Conservation (phyloP, 1,140 invertebrate genomes). For the Eupristina koningsbergeri region DNA sequence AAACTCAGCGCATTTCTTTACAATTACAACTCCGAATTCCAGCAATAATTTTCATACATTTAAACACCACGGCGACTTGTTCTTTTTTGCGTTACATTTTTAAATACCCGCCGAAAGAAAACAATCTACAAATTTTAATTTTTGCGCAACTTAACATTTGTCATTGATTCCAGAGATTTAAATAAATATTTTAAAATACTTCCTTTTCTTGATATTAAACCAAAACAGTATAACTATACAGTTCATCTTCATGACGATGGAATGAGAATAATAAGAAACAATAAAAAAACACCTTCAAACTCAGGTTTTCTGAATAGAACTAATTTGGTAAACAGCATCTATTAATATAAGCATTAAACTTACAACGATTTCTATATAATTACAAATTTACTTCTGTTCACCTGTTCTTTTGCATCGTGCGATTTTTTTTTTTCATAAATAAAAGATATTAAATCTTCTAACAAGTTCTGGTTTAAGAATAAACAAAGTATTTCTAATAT, state of each 20-base stretch:
- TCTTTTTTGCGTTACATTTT: neutral
- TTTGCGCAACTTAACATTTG: conserved; percentile 1
- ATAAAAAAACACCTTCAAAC: no score
- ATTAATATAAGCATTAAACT: neutral
- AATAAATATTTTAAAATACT: neutral
- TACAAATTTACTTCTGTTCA: no score
- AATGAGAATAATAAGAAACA: neutral
- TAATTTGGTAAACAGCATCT: no score
- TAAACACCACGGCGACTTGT: neutral
- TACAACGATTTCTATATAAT: no score
- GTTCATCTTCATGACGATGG: neutral
- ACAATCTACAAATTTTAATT: neutral
- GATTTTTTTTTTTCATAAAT: no score
- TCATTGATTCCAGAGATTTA: neutral
- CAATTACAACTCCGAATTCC: neutral
- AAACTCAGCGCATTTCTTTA: conserved; percentile 9
- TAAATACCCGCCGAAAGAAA: neutral
- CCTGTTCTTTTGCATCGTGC: neutral
- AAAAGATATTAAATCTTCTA: no score
- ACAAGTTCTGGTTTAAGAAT: no score
- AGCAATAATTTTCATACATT: neutral
- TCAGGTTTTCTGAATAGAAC: no score
- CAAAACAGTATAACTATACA: neutral
- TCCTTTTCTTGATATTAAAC: neutral
- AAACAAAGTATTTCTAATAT: no score